Base-by-base conservation (phyloP, 2,797 vertebrate genomes). In the Yasuhikotakia modesta region DNA sequence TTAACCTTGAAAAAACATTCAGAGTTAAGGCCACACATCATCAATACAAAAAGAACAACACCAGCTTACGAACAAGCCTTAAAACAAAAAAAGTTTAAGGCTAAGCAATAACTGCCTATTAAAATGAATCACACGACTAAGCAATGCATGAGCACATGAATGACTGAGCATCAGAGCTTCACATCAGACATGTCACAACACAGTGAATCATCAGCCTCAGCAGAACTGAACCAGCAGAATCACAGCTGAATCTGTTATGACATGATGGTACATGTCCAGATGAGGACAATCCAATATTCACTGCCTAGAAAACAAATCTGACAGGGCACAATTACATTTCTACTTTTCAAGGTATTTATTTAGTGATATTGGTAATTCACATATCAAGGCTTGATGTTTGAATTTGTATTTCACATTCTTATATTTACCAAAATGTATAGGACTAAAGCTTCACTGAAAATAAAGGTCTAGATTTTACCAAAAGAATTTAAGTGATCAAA, bases 101-200 rank as follows among this genome's bases (percentile, higher is more conserved):
- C 43, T 61, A 27, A 80, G 70, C 35, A n/a, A 64, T 57, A 66
- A 69, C 60, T 43, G 45, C 66, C 61, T 21, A 73, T 78, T 67
- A 74, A 46, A 66, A 67, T 55, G 55, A 82, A 74, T 70, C 65
- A 11, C 21, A 6, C 8, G 10, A 63, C 66, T 22, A 76, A 67
- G 61, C 63, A 68, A 65, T 46, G 63, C 63, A 60, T 69, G 71
- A 35, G 45, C 67, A 66, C 71, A 81, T 78, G 57, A 79, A 76
- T 79, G 71, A 73, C 58, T 10, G 66, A 80, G 78, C 53, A 71
- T 75, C 78, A 82, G 53, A 77, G 78, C 70, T 66, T 53, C 48
- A 69, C 72, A 79, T 73, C 71, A 78, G 76, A 81, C 50, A 45
- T 75, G 81, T 82, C 75, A 73, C 57, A 79, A 80, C 64, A 76